Conservation (phyloP, 2,797 vertebrate genomes). For the Lates japonicus region DNA sequence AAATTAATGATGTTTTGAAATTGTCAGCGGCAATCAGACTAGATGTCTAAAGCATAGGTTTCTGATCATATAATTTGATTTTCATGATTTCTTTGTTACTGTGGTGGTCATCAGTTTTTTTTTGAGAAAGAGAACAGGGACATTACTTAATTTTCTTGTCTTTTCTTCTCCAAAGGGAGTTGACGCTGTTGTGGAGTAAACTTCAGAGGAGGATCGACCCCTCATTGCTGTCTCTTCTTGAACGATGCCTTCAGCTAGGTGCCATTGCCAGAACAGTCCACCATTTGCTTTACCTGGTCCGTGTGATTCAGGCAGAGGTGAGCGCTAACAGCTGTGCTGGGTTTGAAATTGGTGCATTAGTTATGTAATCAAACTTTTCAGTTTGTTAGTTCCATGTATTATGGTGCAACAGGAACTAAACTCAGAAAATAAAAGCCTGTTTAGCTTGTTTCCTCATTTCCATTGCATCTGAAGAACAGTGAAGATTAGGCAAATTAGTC, state of each 20-base stretch:
- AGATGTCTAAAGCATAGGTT: not conserved
- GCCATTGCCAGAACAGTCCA: conserved; percentile 96
- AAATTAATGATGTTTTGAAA: not conserved
- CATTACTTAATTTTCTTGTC: not conserved
- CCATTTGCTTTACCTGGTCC: conserved; percentile 96
- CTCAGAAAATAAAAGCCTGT: too few relatives aligned
- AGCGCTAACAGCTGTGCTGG: conserved; percentile 12
- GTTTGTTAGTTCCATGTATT: not conserved
- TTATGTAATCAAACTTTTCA: not conserved
- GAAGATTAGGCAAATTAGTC: not conserved
- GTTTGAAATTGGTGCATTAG: not conserved
- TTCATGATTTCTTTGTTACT: not conserved
- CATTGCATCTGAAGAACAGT: not conserved
- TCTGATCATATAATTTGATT: not conserved
- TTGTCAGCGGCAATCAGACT: not conserved
- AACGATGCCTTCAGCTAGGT: conserved; percentile 97
- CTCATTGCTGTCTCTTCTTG: conserved; percentile 93
- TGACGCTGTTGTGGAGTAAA: conserved; percentile 98
- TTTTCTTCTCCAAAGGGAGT: conserved; percentile 88
- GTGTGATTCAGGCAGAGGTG: conserved; percentile 96
- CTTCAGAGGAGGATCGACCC: conserved; percentile 95
- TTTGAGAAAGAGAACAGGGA: not conserved
- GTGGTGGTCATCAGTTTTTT: not conserved
- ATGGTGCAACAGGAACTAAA: not conserved
- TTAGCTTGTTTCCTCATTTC: not conserved